Evolutionary conservation across 2,888 invertebrate genomes (phyloP).

Genomic region (Melieria omissa): DNA sequence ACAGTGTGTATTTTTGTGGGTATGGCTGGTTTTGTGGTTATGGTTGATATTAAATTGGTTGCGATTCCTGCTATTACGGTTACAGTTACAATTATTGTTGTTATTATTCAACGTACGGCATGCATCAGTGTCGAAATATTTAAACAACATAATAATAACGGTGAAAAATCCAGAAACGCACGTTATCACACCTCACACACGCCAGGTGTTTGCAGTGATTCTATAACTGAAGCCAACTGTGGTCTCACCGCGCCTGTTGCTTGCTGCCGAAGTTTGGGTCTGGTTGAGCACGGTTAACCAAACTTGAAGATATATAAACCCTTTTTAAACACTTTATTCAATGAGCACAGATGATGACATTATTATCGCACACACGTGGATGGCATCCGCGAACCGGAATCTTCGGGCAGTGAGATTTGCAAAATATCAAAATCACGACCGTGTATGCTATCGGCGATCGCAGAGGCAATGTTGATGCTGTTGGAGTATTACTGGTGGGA

Average conservation of each 20-base stretch:
- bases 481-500: not conserved
- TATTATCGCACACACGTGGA: not conserved
- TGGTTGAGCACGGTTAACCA: conserved; percentile 11
- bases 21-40: conserved; percentile 19
- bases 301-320: not conserved
- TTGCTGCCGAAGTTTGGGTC: not conserved
- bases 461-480: not conserved
- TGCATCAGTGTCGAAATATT: conserved; percentile 27
- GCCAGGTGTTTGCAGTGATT: not conserved
- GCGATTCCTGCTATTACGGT: conserved; percentile 13
- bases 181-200: conserved; percentile 9
- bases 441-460: not conserved
- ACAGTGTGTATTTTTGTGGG: no score
- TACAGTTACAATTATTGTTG: conserved; percentile 18
- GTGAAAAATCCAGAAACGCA: conserved; percentile 14
- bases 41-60: not conserved
- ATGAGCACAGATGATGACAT: not conserved
- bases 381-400: not conserved
- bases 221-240: not conserved
- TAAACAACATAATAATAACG: conserved; percentile 31
- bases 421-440: not conserved
- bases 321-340: not conserved
- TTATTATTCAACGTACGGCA: conserved; percentile 31
- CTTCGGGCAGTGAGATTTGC: not conserved
- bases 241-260: not conserved